Evolutionary conservation across 2,888 invertebrate genomes (phyloP).

Genomic region (Heliconius hortense): DNA sequence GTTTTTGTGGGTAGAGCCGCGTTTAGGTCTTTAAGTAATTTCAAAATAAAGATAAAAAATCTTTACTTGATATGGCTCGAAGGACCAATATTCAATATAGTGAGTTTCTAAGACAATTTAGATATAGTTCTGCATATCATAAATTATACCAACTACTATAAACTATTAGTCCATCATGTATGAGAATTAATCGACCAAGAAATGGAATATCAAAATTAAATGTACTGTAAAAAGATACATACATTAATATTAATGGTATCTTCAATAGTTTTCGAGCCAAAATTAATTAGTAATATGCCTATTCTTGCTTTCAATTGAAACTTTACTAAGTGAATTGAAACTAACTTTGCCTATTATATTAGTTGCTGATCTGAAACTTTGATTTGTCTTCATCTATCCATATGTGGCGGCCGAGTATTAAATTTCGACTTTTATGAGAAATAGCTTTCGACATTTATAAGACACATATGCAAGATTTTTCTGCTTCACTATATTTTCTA

Average conservation of each 20-base stretch:
- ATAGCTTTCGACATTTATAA: not conserved
- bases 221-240: conserved; percentile 35
- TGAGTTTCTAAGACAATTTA: not conserved
- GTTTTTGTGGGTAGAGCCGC: no score
- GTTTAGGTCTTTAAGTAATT: not conserved
- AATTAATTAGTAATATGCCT: conserved; percentile 39
- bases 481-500: not conserved
- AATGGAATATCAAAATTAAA: conserved; percentile 34
- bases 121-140: not conserved
- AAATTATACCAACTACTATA: not conserved
- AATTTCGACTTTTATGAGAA: conserved; percentile 23
- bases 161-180: conserved; percentile 29
- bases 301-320: conserved; percentile 32
- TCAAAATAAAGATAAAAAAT: not conserved
- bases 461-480: not conserved
- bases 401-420: conserved; percentile 23
- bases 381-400: conserved; percentile 25
- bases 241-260: conserved; percentile 34
- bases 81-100: not conserved
- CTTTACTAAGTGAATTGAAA: conserved; percentile 32
- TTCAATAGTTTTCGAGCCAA: conserved; percentile 28
- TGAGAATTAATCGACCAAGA: conserved; percentile 37
- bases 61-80: not conserved
- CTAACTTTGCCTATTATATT: conserved; percentile 32
- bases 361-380: conserved; percentile 33